Base-by-base conservation (phyloP, 2,888 invertebrate genomes). In the Eilema griseolum region DNA sequence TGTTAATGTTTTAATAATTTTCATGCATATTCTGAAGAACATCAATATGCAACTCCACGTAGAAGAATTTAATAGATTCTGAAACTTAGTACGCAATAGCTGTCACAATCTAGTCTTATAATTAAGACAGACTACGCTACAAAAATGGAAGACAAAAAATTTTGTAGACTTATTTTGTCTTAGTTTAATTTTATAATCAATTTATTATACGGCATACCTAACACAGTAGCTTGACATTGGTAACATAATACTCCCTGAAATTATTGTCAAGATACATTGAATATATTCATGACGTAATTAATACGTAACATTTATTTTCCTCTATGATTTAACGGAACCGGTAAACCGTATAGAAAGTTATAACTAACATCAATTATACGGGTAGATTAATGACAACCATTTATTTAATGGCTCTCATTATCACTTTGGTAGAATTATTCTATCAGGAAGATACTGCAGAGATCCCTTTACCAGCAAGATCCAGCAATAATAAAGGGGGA, bases 371-470 rank as follows among this genome's bases (percentile, higher is more conserved):
- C 57, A 66, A 37, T 75, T 71, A 67, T 69, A 75, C 59, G 69
- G 72, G 61, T 56, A 67, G 64, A 81, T 37, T 60, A 31, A 66
- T 72, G 37, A 23, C 41, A 20, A 23, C 62, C 67, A 79, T 73
- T 60, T 66, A 76, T 75, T 61, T 37, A 70, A 70, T 70, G 33
- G 8, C 65, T 61, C 60, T 66, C 61, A 61, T 66, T 70, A 70
- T 70, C 69, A 61, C 37, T 23, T 61, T 33, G 8, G n/a, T n/a
- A n/a, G 28, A 61, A 66, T 60, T 33, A 69, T 63, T 56, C 41
- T 23, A 24, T 16, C 59, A 65, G 28, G 52, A 52, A 26, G 41
- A 26, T 3, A 23, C n/a, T 56, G 8, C n/a, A 31, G 12, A 23
- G 14, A 16, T 8, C 20, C 28, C 14, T 56, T 26, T 16, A 16